Evolutionary conservation across 2,888 invertebrate species (phyloP).

Genomic region (Acanthacorydalis orientalis): DNA sequence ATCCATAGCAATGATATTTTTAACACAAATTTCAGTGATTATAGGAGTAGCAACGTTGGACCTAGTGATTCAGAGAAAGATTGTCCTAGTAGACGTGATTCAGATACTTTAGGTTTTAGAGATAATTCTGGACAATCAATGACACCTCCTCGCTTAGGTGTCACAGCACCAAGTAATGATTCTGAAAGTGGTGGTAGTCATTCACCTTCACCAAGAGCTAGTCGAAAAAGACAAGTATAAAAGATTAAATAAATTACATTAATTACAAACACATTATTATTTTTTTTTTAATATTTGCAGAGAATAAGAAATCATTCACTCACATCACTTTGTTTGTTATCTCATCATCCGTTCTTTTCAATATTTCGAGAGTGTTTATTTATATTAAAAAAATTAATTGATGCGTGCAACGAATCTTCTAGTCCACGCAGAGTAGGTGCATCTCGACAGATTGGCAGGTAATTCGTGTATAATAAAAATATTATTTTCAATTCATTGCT

Average conservation of each 20-base stretch:
- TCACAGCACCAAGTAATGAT: constrained; percentile 51
- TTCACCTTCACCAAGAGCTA: constrained; percentile 71
- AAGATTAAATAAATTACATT: background rate
- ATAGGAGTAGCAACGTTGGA: constrained; percentile 78
- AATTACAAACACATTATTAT: background rate
- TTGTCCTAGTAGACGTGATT: constrained; percentile 56
- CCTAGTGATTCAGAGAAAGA: constrained; percentile 83
- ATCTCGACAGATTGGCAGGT: constrained; percentile 74
- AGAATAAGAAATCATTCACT: constrained; percentile 81
- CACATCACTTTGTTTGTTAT: constrained; percentile 92
- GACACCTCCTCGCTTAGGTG: constrained; percentile 39
- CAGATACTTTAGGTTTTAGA: constrained; percentile 27
- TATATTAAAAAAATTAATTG: constrained; percentile 87
- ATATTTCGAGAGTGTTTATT: constrained; percentile 96
- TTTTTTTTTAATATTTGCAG: constrained; percentile 28
- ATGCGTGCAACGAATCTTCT: constrained; percentile 92
- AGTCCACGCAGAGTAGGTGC: constrained; percentile 78
- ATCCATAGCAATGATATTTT: too few relatives aligned
- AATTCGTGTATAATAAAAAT: constrained; percentile 14
- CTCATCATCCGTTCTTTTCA: constrained; percentile 98
- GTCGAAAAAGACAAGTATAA: constrained; percentile 54
- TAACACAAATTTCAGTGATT: constrained; percentile 47
- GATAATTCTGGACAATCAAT: constrained; percentile 1
- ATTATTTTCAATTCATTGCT: constrained; percentile 1
- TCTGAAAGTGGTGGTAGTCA: constrained; percentile 81